Evolutionary conservation across 2,113 vertebrate species (phyloP), one percentile per base, ranked within the genome.

Genomic region (Ptyas mucosa): DNA sequence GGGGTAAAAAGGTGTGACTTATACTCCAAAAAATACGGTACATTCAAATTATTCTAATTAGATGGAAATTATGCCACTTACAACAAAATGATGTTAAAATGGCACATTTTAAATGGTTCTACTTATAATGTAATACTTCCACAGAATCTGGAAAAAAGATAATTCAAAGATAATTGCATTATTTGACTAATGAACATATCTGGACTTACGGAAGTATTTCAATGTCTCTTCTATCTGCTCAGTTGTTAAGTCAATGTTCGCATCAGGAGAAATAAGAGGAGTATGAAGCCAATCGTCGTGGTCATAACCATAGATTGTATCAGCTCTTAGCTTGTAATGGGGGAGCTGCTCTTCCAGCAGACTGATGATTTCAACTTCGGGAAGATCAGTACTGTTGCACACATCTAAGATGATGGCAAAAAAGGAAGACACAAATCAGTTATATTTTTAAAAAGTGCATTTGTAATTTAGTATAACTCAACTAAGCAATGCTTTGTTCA

Each of bases 351-450:
- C 99, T 96, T 99, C 98, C 98, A 99, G 97, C 46, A 99, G 97
- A 96, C 99, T 99, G 97, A 99, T 99, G 97, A 99, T 99, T 98
- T 99, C 99, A 52, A 99, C 99, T 98, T 99, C 99, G 46, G 99
- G 99, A 97, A 99, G 98, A 95, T 99, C 98, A 96, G 99, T 98
- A 98, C 98, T 99, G 95, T 99, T 99, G 98, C 99, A 99, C 98
- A 99, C 99, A 98, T 99, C 99, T 99, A 95, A 75, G n/a, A 94
- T 88, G 90, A 69, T 69, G 81, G 92, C 46, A 81, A 61, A 90
- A 0, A 87, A 5, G 58, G 24, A 88, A 61, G 24, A 87, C 1
- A 43, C 5, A 89, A 46, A 91, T 0, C 24, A 9, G 29, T 88
- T 46, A 85, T 18, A 64, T 21, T 14, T 69, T 69, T 54, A 8